These are phyloP conservation scores for Julus scanicus DNA, from an alignment of 2,888 invertebrate species.

Conservation along the genomic window DNA sequence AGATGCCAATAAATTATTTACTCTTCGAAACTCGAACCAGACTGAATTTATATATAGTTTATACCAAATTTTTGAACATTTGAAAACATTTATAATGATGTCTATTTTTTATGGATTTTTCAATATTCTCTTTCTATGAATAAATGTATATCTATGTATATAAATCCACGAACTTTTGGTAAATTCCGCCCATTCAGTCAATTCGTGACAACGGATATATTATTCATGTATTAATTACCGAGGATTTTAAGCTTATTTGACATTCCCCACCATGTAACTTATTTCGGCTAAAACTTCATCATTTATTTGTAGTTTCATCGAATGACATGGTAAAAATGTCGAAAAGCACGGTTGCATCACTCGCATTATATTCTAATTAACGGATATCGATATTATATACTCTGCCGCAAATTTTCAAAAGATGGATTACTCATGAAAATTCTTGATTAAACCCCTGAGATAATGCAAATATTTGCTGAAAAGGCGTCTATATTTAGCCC, in stretches of 20 bases:
- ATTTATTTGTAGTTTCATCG: not conserved
- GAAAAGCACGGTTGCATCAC: not conserved
- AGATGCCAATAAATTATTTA: not conserved
- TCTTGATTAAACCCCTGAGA: not conserved
- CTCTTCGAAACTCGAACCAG: no score
- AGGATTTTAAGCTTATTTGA: no score
- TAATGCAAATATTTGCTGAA: not conserved
- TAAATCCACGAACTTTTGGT: no score
- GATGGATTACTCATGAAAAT: not conserved
- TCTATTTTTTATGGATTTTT: not conserved
- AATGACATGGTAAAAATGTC: not conserved
- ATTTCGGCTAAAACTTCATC: not conserved
- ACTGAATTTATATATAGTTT: not conserved
- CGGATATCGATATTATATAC: no score
- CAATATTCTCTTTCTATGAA: not conserved
- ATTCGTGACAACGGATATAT: no score
- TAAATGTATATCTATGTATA: no score
- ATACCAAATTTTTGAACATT: not conserved
- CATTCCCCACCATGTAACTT: not conserved
- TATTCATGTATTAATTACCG: no score
- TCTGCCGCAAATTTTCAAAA: not conserved
- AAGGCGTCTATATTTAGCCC: not conserved
- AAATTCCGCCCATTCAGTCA: no score
- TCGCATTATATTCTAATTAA: no score
- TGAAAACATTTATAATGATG: no score